Evolutionary conservation across 2,888 invertebrate genomes (phyloP).

Genomic region (Villa cingulata): DNA sequence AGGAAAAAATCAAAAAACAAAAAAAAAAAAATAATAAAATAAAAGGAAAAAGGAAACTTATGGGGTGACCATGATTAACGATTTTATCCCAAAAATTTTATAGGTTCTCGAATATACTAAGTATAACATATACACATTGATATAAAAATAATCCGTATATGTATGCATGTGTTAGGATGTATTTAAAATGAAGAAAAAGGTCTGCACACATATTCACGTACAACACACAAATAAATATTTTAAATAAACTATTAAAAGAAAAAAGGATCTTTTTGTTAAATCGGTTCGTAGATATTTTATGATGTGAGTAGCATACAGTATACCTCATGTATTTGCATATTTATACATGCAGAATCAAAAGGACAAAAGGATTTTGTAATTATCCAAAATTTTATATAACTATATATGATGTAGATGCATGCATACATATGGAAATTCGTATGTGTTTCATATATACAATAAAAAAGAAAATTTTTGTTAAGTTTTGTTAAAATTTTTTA

Average conservation of each 20-base stretch:
- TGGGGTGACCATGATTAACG: conserved; percentile 23
- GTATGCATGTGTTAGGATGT: neutral
- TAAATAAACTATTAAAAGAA: neutral
- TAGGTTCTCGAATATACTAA: too few species aligned
- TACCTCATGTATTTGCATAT: too few species aligned
- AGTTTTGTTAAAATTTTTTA: too few species aligned
- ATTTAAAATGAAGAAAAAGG: neutral
- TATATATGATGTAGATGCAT: neutral
- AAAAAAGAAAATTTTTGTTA: neutral
- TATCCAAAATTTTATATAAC: neutral
- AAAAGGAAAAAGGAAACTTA: conserved; percentile 11
- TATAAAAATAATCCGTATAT: neutral
- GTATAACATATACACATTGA: neutral
- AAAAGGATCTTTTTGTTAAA: neutral
- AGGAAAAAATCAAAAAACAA: too few species aligned
- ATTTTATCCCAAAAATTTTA: conserved; percentile 16
- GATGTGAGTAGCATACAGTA: too few species aligned
- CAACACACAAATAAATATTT: neutral
- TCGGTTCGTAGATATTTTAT: neutral
- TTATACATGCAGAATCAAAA: conserved; percentile 1
- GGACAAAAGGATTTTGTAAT: conserved; percentile 9
- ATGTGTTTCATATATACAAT: neutral
- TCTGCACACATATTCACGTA: too few species aligned
- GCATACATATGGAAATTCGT: neutral
- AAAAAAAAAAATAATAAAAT: too few species aligned